These are phyloP conservation scores for Zootoca vivipara DNA, from an alignment of 2,113 vertebrate species.

Conservation along the genomic window DNA sequence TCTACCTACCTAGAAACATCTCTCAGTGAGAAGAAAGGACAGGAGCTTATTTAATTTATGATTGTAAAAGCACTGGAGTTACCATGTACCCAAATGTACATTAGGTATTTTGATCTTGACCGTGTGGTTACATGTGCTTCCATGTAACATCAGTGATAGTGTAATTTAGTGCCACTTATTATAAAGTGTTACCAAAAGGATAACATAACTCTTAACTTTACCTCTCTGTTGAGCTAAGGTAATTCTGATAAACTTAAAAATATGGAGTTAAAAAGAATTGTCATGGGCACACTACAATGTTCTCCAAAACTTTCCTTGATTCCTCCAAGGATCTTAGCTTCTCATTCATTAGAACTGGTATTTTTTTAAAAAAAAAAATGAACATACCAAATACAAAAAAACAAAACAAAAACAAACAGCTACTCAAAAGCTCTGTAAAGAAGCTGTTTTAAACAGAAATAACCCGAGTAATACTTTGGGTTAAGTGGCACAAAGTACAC, in stretches of 20 bases:
- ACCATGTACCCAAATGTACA: slow-evolving; percentile 79
- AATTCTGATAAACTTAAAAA: slow-evolving; percentile 68
- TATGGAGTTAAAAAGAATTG: slow-evolving; percentile 62
- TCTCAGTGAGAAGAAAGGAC: slow-evolving; percentile 72
- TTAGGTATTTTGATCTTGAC: slow-evolving; percentile 73
- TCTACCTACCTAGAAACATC: slow-evolving; percentile 65
- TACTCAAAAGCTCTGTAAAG: slow-evolving; percentile 57
- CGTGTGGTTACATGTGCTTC: slow-evolving; percentile 81
- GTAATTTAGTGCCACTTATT: slow-evolving; percentile 87
- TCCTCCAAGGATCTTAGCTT: slow-evolving; percentile 59
- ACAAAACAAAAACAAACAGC: slow-evolving; percentile 45
- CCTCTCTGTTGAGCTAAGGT: slow-evolving; percentile 64
- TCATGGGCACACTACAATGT: slow-evolving; percentile 55
- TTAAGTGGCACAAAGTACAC: slow-evolving; percentile 87
- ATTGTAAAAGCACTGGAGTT: slow-evolving; percentile 79
- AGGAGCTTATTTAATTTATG: slow-evolving; percentile 79
- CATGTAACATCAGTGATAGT: slow-evolving; percentile 86
- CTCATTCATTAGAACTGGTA: slow-evolving; percentile 65
- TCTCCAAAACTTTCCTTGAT: slow-evolving; percentile 48
- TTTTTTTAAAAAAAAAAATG: slow-evolving; percentile 60
- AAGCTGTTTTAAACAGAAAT: slow-evolving; percentile 45
- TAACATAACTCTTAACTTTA: slow-evolving; percentile 71
- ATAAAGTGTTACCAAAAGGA: slow-evolving; percentile 83
- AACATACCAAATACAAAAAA: slow-evolving; percentile 46
- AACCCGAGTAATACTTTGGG: slow-evolving; percentile 80